A percentile compares a stretch with the other conserved stretches of the same genome.
Conservation (phyloP, 2,888 invertebrate genomes). For the Loripinus fragilis region DNA sequence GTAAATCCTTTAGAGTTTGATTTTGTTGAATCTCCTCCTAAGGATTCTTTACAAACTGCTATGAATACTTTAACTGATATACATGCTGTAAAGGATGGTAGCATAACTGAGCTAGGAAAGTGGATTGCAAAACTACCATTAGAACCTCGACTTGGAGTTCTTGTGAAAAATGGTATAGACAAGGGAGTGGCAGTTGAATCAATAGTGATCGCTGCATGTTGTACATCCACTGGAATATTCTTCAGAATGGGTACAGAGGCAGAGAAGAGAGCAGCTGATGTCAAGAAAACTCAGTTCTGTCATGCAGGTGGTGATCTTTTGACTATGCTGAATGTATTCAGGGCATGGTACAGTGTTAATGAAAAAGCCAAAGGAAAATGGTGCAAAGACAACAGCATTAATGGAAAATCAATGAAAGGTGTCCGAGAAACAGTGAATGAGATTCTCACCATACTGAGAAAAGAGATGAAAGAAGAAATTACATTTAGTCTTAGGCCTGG, state of each 20-base stretch:
- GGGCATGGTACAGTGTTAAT: slow-evolving; percentile 70
- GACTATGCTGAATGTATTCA: slow-evolving; percentile 74
- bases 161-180: slow-evolving; percentile 69
- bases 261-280: slow-evolving; percentile 71
- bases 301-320: slow-evolving; percentile 76
- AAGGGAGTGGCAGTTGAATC: slow-evolving; percentile 71
- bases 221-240: slow-evolving; percentile 76
- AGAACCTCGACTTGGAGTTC: slow-evolving; percentile 76
- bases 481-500: slow-evolving; percentile 47
- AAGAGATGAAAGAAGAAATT: slow-evolving; percentile 60
- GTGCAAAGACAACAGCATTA: slow-evolving; percentile 80
- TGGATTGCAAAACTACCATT: slow-evolving; percentile 78
- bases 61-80: slow-evolving; percentile 71
- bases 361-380: slow-evolving; percentile 73
- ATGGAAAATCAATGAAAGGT: slow-evolving; percentile 78
- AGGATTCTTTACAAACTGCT: slow-evolving; percentile 71
- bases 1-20: slow-evolving; percentile 77
- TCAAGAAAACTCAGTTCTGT: slow-evolving; percentile 73
- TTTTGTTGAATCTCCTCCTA: slow-evolving; percentile 79
- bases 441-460: slow-evolving; percentile 61
- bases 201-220: slow-evolving; percentile 75
- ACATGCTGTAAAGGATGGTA: slow-evolving; percentile 71
- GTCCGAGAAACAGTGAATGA: slow-evolving; percentile 72
- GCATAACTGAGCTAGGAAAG: slow-evolving; percentile 77
- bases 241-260: slow-evolving; percentile 73